Evolutionary conservation across 2,888 invertebrate genomes (phyloP).

Genomic region (Plebejus anna): DNA sequence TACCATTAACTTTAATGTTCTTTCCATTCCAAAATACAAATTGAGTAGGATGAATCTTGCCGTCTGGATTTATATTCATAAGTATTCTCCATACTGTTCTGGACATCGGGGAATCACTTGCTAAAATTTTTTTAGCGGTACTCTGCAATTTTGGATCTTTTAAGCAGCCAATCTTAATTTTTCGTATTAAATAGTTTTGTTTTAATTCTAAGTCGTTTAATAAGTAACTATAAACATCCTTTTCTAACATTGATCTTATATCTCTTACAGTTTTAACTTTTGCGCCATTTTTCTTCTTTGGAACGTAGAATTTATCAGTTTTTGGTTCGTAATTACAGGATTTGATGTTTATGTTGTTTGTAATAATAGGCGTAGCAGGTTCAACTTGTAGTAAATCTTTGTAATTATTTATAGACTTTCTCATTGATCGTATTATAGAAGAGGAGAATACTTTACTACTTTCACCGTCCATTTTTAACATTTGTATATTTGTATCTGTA

Average conservation of each 20-base stretch:
- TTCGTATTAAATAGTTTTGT: conserved; percentile 55
- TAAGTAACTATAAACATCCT: conserved; percentile 54
- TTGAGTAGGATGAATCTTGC: conserved; percentile 51
- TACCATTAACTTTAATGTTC: conserved; percentile 59
- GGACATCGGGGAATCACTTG: conserved; percentile 53
- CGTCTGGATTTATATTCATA: conserved; percentile 62
- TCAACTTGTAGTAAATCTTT: conserved; percentile 52
- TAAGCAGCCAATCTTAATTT: conserved; percentile 57
- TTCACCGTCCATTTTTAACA: conserved; percentile 45
- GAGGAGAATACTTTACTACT: conserved; percentile 54
- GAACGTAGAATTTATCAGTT: conserved; percentile 56
- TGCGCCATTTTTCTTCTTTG: conserved; percentile 55
- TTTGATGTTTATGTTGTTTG: conserved; percentile 36
- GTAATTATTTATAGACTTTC: conserved; percentile 50
- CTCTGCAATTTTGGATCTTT: conserved; percentile 55
- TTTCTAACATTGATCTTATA: conserved; percentile 59
- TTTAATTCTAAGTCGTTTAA: conserved; percentile 57
- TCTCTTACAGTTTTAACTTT: conserved; percentile 68
- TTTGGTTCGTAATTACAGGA: conserved; percentile 54
- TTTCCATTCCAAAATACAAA: conserved; percentile 62
- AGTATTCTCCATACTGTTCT: conserved; percentile 70
- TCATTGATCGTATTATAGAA: conserved; percentile 51
- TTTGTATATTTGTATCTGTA: conserved; percentile 13
- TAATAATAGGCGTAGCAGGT: conserved; percentile 50
- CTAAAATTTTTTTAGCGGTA: conserved; percentile 55